Conservation (phyloP, 2,113 vertebrate genomes). For the Pelusios castaneus region DNA sequence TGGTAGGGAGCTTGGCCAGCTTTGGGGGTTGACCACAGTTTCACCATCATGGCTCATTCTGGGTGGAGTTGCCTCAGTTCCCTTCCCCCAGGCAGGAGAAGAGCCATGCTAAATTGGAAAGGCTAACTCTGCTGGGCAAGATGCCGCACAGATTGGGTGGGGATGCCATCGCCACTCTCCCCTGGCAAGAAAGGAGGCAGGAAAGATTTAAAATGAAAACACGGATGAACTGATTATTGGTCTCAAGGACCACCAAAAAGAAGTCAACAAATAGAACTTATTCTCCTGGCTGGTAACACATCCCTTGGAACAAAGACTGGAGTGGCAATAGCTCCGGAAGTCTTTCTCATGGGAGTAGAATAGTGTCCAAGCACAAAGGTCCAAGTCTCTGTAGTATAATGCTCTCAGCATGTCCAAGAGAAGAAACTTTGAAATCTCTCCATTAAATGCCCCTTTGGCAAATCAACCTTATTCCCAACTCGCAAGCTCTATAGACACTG, state of each 20-base stretch:
- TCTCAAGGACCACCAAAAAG: not conserved
- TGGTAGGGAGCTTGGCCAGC: too few relatives aligned
- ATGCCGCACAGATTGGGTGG: too few relatives aligned
- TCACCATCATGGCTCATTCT: too few relatives aligned
- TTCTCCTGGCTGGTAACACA: not conserved
- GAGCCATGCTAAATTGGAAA: too few relatives aligned
- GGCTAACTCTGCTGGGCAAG: too few relatives aligned
- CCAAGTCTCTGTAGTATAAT: not conserved
- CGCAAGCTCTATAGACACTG: not conserved
- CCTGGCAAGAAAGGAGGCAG: too few relatives aligned
- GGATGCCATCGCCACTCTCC: too few relatives aligned
- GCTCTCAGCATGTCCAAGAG: not conserved
- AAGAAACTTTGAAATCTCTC: not conserved
- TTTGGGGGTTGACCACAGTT: too few relatives aligned
- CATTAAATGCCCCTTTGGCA: not conserved
- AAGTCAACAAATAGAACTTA: not conserved
- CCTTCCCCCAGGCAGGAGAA: too few relatives aligned
- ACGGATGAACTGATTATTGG: too few relatives aligned
- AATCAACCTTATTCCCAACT: not conserved
- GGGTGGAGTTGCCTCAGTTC: too few relatives aligned
- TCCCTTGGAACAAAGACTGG: not conserved
- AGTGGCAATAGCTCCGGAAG: not conserved
- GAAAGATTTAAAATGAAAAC: too few relatives aligned
- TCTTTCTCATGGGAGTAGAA: not conserved
- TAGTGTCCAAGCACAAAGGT: not conserved